phyloP scores from a whole-genome alignment of 2,888 invertebrate genomes.

The Anticlea derivata region DNA sequence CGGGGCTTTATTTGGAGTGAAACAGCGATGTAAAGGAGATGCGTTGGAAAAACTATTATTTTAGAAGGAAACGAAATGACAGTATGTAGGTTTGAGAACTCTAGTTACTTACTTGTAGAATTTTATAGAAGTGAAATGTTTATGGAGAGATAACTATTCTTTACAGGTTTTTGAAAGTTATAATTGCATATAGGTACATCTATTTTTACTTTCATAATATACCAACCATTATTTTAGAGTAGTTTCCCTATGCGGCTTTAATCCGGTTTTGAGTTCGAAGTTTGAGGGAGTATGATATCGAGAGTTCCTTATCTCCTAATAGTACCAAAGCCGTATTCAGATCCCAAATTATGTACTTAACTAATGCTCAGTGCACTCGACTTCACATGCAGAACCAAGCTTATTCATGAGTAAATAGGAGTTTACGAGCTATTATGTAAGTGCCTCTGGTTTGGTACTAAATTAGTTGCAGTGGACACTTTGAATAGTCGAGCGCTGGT shows the following conservation, averaged over 20 bases:
- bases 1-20: conserved; percentile 24
- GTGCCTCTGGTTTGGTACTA: conserved; percentile 16
- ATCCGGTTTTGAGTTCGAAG: too few relatives aligned
- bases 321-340: too few relatives aligned
- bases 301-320: too few relatives aligned
- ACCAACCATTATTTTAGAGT: too few relatives aligned
- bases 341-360: background rate
- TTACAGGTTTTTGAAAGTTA: too few relatives aligned
- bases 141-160: too few relatives aligned
- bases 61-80: background rate
- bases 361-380: conserved; percentile 8
- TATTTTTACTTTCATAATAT: too few relatives aligned
- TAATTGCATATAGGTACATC: too few relatives aligned
- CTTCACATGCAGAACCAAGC: conserved; percentile 27
- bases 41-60: conserved; percentile 13
- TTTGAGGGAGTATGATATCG: too few relatives aligned
- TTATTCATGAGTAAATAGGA: conserved; percentile 17
- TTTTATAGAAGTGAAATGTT: too few relatives aligned
- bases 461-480: conserved; percentile 14
- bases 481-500: background rate
- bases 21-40: conserved; percentile 7
- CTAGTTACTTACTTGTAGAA: too few relatives aligned
- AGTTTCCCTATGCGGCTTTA: too few relatives aligned
- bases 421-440: conserved; percentile 19
- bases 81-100: background rate